phyloP scores from a whole-genome alignment of 2,113 vertebrate species.

The Menidia beryllina region DNA sequence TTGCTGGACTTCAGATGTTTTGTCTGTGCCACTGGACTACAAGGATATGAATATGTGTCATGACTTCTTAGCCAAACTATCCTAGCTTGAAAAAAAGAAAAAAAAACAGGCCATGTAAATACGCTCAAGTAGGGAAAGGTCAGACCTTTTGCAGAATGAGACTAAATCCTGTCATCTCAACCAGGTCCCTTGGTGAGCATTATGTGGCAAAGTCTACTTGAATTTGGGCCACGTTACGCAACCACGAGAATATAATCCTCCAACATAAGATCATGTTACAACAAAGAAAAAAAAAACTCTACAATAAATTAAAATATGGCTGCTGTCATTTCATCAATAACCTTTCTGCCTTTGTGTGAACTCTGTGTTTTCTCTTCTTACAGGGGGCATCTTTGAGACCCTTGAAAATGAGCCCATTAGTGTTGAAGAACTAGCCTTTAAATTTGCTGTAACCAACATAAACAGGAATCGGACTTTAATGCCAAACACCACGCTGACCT shows the following conservation, averaged over 20 bases:
- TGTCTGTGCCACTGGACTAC: not conserved
- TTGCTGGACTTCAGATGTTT: not conserved
- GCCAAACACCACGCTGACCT: constrained; percentile 98
- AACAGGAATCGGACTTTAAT: constrained; percentile 97
- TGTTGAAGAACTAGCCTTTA: constrained; percentile 97
- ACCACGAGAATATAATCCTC: constrained; percentile 8
- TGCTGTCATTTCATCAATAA: not conserved
- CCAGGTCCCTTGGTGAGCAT: constrained; percentile 22
- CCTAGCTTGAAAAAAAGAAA: too few relatives aligned
- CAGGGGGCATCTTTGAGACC: constrained; percentile 99
- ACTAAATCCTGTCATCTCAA: constrained; percentile 54
- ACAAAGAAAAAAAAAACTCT: not conserved
- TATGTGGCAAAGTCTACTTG: constrained; percentile 27
- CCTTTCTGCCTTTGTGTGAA: not conserved
- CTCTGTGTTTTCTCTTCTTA: constrained; percentile 32
- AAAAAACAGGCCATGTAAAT: constrained; percentile 49
- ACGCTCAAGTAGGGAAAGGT: constrained; percentile 37
- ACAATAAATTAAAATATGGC: not conserved
- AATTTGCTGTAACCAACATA: constrained; percentile 97
- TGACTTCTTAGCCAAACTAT: not conserved
- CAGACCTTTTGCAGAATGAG: constrained; percentile 44
- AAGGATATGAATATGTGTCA: constrained; percentile 11
- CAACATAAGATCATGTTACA: constrained; percentile 3
- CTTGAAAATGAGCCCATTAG: constrained; percentile 96
- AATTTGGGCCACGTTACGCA: constrained; percentile 40